A percentile compares a stretch with the other conserved stretches of the same genome.
These are phyloP conservation scores for Acanthornis magna DNA, from an alignment of 2,797 vertebrate genomes.

Conservation along the genomic window DNA sequence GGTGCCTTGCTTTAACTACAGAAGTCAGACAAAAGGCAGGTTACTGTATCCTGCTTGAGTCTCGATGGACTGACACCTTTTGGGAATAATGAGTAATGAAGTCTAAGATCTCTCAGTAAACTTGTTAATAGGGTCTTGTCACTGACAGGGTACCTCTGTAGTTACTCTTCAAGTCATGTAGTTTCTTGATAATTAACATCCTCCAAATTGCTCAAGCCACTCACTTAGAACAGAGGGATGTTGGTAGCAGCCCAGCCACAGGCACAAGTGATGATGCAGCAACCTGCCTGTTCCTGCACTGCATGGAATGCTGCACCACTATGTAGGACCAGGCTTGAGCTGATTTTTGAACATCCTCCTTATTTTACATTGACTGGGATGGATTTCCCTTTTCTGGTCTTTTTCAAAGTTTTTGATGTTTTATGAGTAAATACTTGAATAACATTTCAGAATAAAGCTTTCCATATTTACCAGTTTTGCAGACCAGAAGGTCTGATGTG, in stretches of 20 bases:
- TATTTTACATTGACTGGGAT: neutral
- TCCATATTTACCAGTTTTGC: neutral
- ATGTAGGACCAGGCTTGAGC: neutral
- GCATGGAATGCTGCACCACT: accelerated
- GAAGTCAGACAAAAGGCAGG: neutral
- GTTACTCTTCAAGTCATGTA: constrained; percentile 10
- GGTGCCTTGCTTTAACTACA: neutral
- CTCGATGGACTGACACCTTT: neutral
- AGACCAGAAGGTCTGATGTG: neutral
- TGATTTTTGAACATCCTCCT: neutral
- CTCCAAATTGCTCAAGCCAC: neutral
- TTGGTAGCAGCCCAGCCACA: neutral
- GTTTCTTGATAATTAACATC: constrained; percentile 19
- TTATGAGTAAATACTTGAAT: neutral
- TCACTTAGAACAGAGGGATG: neutral
- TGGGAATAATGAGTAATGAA: constrained; percentile 19
- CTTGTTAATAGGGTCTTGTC: neutral
- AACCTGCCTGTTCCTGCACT: neutral
- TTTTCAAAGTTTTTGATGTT: neutral
- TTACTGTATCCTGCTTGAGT: neutral
- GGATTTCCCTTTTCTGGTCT: neutral
- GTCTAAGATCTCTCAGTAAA: neutral
- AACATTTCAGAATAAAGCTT: neutral
- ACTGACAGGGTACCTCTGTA: neutral
- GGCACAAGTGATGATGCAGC: neutral